Base-by-base conservation (phyloP, 2,113 vertebrate genomes). In the Syngnathus floridae region DNA sequence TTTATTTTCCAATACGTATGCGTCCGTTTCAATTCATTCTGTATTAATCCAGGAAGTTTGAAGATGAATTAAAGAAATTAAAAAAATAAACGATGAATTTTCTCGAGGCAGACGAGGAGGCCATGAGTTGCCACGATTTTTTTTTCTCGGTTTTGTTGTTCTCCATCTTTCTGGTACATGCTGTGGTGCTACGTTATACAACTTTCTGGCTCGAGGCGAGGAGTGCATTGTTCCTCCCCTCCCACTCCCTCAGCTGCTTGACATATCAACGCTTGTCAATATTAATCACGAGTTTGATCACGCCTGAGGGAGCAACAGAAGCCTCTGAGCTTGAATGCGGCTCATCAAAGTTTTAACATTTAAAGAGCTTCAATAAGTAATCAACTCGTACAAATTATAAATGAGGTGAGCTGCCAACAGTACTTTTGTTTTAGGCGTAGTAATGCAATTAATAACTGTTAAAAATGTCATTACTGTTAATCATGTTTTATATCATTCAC, bases 131-230 rank as follows among this genome's bases (percentile, higher is more conserved):
- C 10, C 36, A 5, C 48, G 0, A 46, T 1, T 19, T 59, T 62
- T 38, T 65, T 51, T 70, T 35, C 49, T 26, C 11, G 57, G 35
- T 69, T 21, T 65, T 58, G n/a, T 8, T n/a, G 62, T 59, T 14
- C 41, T 43, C 40, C 38, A 51, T 67, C 65, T 65, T 71, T 71
- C 72, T 71, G 72, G 22, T 57, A 46, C 61, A n/a, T 41, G 58
- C 19, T 61, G 10, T 16, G 56, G 31, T 55, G 69, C 21, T 55
- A 35, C 6, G 51, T 65, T 70, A 70, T 58, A 51, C 51, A 75
- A 67, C 49, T 58, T 72, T 64, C 21, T 73, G 77, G 73, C 69
- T 69, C 1, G 1, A 61, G 54, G 66, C 48, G 36, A 63, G 14
- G 38, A 17, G 51, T 35, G 35, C 48, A 69, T 75, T 66, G 58